Evolutionary conservation across 2,797 vertebrate genomes (phyloP).

Genomic region (Austrolebias charrua): DNA sequence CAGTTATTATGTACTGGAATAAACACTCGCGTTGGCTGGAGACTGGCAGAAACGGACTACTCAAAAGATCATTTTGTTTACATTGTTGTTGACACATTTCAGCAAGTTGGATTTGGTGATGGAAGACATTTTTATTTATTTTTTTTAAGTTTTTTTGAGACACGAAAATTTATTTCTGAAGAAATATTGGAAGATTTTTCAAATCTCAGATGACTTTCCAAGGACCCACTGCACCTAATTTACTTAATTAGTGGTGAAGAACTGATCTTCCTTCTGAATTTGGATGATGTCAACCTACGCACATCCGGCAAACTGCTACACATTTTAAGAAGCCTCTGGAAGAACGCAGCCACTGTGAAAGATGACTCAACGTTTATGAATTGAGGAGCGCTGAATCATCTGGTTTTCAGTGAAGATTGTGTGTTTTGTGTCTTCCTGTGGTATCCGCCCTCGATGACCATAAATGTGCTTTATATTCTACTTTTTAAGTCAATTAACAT

Average conservation of each 20-base stretch:
- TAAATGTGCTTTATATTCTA: constrained; percentile 95
- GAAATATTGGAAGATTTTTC: constrained; percentile 34
- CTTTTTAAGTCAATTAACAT: constrained; percentile 93
- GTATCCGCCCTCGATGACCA: constrained; percentile 92
- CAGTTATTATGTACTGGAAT: constrained; percentile 20
- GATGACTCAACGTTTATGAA: constrained; percentile 55
- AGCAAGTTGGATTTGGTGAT: constrained; percentile 36
- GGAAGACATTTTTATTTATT: constrained; percentile 22
- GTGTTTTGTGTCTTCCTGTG: constrained; percentile 94
- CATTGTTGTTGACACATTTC: constrained; percentile 32
- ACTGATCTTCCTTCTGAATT: constrained; percentile 8
- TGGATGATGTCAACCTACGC: constrained; percentile 31
- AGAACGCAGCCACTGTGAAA: constrained; percentile 37
- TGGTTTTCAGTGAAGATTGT: constrained; percentile 86
- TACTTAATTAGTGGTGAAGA: constrained; percentile 18
- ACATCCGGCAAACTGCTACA: no score
- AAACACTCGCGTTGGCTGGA: constrained; percentile 12
- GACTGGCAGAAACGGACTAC: constrained; percentile 26
- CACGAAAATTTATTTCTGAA: constrained; percentile 19
- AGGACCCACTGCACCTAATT: constrained; percentile 21
- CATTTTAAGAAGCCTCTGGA: constrained; percentile 36
- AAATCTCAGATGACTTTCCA: constrained; percentile 32
- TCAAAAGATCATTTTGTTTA: no score
- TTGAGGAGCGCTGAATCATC: constrained; percentile 77
- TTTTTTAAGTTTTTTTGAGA: constrained; percentile 23